phyloP scores from a whole-genome alignment of 2,113 vertebrate species.

The Urocolius indicus region DNA sequence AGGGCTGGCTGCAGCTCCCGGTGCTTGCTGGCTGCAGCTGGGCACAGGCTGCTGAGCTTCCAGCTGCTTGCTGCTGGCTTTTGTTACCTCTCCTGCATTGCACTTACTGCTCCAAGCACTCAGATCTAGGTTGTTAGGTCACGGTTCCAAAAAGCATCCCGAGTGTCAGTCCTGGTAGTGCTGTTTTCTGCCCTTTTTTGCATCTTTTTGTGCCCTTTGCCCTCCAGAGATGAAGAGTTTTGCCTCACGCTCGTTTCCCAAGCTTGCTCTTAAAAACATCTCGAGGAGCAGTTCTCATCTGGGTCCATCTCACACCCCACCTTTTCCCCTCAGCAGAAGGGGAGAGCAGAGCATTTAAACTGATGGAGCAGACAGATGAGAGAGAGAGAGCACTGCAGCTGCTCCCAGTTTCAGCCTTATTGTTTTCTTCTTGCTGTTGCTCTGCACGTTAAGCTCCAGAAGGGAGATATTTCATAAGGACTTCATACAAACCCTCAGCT shows the following conservation, averaged over 20 bases:
- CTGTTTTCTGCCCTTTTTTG: background rate
- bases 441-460: background rate
- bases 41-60: background rate
- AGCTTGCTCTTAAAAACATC: background rate
- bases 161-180: fast-evolving
- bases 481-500: background rate
- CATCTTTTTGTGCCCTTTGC: background rate
- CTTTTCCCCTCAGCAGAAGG: background rate
- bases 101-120: background rate
- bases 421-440: background rate
- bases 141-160: background rate
- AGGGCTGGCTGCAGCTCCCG: fast-evolving
- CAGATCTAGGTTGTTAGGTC: background rate
- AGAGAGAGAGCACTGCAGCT: background rate
- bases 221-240: background rate
- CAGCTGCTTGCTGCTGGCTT: background rate
- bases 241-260: background rate
- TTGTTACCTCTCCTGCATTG: background rate
- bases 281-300: background rate
- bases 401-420: background rate
- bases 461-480: background rate
- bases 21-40: background rate
- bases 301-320: background rate
- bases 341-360: background rate
- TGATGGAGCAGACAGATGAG: background rate